Percentiles rank a stretch among this genome's conserved stretches.
These are phyloP conservation scores for Hypena proboscidalis DNA, from an alignment of 2,888 invertebrate genomes.

Conservation along the genomic window DNA sequence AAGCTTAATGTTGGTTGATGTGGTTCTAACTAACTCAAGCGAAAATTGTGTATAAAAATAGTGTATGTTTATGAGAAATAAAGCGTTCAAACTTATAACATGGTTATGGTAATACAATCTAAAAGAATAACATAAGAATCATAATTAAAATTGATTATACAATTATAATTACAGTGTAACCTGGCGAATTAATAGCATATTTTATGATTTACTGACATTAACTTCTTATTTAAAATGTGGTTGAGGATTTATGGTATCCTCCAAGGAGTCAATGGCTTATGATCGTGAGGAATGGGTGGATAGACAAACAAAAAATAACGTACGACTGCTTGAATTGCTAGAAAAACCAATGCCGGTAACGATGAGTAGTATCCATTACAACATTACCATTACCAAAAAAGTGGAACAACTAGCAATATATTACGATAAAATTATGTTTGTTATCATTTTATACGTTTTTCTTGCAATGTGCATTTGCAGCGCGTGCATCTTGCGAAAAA, in stretches of 20 bases:
- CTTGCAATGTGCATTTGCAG: conserved; percentile 18
- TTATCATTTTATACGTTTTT: conserved; percentile 1
- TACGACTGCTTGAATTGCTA: too few species aligned
- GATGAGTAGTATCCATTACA: neutral
- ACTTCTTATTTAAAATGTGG: conserved; percentile 18
- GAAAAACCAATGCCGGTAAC: neutral
- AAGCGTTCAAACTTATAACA: neutral
- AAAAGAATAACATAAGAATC: conserved; percentile 13
- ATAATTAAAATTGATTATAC: conserved; percentile 37
- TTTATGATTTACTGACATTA: conserved; percentile 39
- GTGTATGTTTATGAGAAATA: conserved; percentile 16
- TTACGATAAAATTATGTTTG: neutral
- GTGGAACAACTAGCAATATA: too few species aligned
- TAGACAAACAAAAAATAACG: too few species aligned
- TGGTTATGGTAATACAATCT: conserved; percentile 3
- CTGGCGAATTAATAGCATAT: conserved; percentile 29
- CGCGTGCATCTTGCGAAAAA: conserved; percentile 39
- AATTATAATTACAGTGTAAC: conserved; percentile 36
- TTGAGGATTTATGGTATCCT: conserved; percentile 17
- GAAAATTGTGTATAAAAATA: too few species aligned
- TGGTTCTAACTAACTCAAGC: conserved; percentile 24
- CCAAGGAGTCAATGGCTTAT: conserved; percentile 19
- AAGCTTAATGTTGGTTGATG: conserved; percentile 34
- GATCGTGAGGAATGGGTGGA: too few species aligned
- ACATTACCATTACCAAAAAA: neutral